Base-by-base conservation (phyloP, 2,113 vertebrate genomes). In the Tetrao urogallus region DNA sequence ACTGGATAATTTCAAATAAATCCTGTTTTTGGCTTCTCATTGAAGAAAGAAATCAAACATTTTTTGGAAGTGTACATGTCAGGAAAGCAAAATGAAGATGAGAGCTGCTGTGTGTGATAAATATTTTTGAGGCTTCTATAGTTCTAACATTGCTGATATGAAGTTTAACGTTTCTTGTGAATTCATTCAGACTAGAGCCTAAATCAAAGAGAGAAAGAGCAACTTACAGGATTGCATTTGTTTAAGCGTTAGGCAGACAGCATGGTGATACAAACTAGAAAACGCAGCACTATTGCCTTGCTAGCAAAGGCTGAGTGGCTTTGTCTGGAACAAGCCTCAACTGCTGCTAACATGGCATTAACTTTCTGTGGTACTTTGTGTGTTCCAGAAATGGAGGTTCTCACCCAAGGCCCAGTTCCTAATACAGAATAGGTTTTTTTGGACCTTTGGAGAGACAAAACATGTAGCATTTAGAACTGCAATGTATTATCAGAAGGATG, bases 401-500 rank as follows among this genome's bases (percentile, higher is more conserved):
- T 88, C 13, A 18, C 28, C 14, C 42, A n/a, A 2, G 18, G 25
- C 40, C 25, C 43, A 5, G 14, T 50, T 89, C 80, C 32, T 88
- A 61, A 69, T 34, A 42, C 27, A 57, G 20, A 15, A 5, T 47
- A 42, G 84, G 92, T 61, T 89, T 36, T 95, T 86, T 13, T 13
- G 78, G 74, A 60, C 52, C 61, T 91, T 3, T 25, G 67, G 75
- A 36, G 86, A 82, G 92, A 79, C 48, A 70, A 69, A 92, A 71
- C 20, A 57, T 65, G 20, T 11, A 93, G 54, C 89, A 83, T 82
- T 92, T 93, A 80, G 42, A 81, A 80, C 54, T 65, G 86, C 82
- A 92, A 32, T 28, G 77, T 36, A 73, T 81, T 86, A 94, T 96
- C 85, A 82, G 82, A 94, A 96, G 91, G 85, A 70, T 77, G 92